phyloP scores from a whole-genome alignment of 2,797 vertebrate species.

The Fratercula arctica region DNA sequence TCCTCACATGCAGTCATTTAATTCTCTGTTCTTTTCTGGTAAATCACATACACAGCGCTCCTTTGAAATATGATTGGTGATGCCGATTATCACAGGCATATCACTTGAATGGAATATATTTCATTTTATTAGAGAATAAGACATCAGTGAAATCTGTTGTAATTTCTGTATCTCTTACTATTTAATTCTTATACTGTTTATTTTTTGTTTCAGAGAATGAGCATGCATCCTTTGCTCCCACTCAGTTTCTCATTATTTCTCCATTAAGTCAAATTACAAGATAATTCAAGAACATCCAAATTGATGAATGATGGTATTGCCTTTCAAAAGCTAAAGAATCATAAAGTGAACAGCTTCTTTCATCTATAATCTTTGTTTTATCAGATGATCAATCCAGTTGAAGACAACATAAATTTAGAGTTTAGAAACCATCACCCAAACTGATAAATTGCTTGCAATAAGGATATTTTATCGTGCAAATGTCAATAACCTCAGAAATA shows the following conservation, averaged over 20 bases:
- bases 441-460: not conserved
- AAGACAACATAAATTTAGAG: not conserved
- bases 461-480: not conserved
- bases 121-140: conserved; percentile 14
- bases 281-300: conserved; percentile 16
- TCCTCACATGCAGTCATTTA: conserved; percentile 50
- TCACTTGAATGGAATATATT: not conserved
- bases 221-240: not conserved
- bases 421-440: not conserved
- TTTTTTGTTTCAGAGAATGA: not conserved
- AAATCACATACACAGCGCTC: conserved; percentile 1
- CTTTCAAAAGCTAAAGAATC: not conserved
- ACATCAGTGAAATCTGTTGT: not conserved
- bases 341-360: not conserved
- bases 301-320: not conserved
- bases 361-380: not conserved
- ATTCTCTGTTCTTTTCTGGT: conserved; percentile 26
- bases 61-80: conserved; percentile 36
- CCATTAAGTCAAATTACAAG: conserved; percentile 19
- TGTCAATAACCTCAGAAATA: not conserved
- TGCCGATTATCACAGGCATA: conserved; percentile 18
- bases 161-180: not conserved
- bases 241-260: conserved; percentile 32
- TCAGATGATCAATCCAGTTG: not conserved
- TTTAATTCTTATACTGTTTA: conserved; percentile 16